These are phyloP conservation scores for Crypturellus tataupa DNA, from an alignment of 2,797 vertebrate genomes.

Conservation along the genomic window DNA sequence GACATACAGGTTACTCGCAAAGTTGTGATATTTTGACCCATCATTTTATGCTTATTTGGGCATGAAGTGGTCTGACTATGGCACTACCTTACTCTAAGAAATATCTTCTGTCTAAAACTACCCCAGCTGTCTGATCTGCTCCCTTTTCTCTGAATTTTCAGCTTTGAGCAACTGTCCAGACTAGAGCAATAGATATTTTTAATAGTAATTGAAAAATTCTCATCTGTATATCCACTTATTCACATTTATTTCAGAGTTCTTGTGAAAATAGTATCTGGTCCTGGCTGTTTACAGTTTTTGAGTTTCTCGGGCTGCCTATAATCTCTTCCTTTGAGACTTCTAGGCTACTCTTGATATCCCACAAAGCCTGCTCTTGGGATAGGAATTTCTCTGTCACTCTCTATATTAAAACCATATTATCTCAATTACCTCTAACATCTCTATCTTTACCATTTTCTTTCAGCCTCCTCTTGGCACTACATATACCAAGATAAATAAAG, in stretches of 20 bases:
- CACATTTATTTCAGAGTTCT: not conserved
- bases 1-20: not conserved
- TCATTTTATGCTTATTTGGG: not conserved
- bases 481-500: not conserved
- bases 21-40: not conserved
- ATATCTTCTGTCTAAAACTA: not conserved
- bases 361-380: not conserved
- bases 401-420: not conserved
- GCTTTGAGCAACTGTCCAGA: not conserved
- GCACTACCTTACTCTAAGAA: not conserved
- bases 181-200: not conserved
- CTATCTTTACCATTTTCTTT: not conserved
- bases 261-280: not conserved
- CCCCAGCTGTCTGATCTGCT: not conserved
- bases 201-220: not conserved
- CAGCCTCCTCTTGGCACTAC: not conserved
- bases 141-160: not conserved
- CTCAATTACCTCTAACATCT: not conserved
- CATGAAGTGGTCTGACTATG: not conserved
- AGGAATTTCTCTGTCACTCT: not conserved
- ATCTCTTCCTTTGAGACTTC: not conserved
- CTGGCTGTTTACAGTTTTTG: not conserved
- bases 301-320: conserved; percentile 7
- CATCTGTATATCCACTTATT: not conserved
- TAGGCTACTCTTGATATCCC: not conserved